Conservation (phyloP, 2,113 vertebrate species). For the Onychostoma macrolepis region DNA sequence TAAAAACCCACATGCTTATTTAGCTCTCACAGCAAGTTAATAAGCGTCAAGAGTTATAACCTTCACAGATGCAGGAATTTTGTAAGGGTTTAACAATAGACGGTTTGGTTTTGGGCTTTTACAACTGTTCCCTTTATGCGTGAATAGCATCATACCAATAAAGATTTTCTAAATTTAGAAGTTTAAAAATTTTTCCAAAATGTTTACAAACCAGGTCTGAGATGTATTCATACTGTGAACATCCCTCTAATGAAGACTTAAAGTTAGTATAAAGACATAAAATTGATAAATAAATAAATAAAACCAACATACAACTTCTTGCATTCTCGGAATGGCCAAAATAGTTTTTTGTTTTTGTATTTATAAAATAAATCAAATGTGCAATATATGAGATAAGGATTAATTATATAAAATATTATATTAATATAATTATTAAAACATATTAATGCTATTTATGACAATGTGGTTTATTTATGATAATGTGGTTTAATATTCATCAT, state of each 20-base stretch:
- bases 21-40: conserved; percentile 27
- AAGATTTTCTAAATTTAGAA: no score
- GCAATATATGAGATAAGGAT: no score
- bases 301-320: no score
- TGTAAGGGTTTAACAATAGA: neutral
- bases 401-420: no score
- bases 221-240: neutral
- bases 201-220: neutral
- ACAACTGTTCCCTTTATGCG: neutral
- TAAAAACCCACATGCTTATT: conserved; percentile 34
- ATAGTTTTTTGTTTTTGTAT: no score
- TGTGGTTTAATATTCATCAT: neutral
- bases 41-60: conserved; percentile 14
- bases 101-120: neutral
- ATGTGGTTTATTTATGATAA: neutral
- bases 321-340: no score
- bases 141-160: neutral
- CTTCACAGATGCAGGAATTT: neutral
- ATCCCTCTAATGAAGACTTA: neutral
- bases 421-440: no score
- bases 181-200: neutral
- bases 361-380: no score
- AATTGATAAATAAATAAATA: no score
- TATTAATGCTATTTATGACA: no score
- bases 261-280: neutral